phyloP scores from a whole-genome alignment of 2,888 invertebrate genomes.

The Ischnus inquisitorius region DNA sequence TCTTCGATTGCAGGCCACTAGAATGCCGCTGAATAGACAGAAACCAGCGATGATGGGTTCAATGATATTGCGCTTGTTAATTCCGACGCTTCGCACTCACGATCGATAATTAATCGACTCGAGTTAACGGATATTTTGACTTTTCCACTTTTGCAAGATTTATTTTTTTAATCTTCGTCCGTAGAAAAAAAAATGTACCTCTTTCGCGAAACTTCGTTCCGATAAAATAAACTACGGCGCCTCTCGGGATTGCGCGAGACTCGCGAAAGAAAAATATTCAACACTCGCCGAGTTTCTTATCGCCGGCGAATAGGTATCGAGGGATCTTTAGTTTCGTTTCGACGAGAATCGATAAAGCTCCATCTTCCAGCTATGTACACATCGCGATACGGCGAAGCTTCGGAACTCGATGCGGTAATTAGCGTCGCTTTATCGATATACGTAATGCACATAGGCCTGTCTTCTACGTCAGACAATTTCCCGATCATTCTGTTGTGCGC shows the following conservation, averaged over 20 bases:
- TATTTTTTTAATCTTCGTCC: constrained; percentile 29
- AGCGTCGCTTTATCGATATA: background rate
- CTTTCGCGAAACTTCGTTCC: constrained; percentile 25
- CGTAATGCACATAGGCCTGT: no score
- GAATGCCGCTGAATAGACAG: background rate
- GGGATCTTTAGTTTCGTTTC: no score
- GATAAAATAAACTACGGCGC: constrained; percentile 17
- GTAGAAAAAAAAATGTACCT: constrained; percentile 20
- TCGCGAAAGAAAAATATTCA: background rate
- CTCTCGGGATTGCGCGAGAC: background rate
- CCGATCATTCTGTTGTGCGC: background rate
- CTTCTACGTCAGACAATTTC: background rate
- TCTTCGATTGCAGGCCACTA: constrained; percentile 7
- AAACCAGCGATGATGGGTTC: background rate
- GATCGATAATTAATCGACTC: no score
- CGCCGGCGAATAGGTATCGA: no score
- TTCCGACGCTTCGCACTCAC: background rate
- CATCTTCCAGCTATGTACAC: background rate
- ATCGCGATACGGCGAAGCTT: background rate
- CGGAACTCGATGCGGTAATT: background rate
- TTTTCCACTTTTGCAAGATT: constrained; percentile 1
- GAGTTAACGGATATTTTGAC: no score
- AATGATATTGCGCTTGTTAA: background rate
- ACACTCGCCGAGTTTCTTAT: background rate
- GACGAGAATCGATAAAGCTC: background rate